Conservation (phyloP, 2,113 vertebrate genomes). For the Labrus mixtus region DNA sequence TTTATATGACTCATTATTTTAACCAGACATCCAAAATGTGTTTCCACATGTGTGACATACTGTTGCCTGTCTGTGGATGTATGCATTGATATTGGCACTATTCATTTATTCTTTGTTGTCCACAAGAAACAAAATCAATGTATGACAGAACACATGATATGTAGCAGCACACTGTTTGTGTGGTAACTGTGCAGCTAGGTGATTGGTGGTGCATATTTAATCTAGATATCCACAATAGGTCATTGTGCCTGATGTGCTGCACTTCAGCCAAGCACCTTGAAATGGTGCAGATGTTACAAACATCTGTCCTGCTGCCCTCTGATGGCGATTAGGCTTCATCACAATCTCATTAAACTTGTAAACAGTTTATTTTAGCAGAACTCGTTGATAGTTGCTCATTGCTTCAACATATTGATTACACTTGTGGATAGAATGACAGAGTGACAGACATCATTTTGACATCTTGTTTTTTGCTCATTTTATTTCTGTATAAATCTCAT, state of each 20-base stretch:
- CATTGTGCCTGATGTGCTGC: slow-evolving; percentile 22
- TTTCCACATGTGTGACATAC: neutral
- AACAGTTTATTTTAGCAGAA: neutral
- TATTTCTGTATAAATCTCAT: too few species aligned
- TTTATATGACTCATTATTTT: neutral
- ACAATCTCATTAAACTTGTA: slow-evolving; percentile 19
- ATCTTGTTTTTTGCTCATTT: neutral
- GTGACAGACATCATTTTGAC: neutral
- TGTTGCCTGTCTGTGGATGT: neutral
- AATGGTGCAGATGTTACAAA: slow-evolving; percentile 46
- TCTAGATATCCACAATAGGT: slow-evolving; percentile 34
- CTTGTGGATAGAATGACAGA: neutral
- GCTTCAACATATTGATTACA: neutral
- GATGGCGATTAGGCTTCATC: slow-evolving; percentile 15
- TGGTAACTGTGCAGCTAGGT: neutral
- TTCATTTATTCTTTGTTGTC: neutral
- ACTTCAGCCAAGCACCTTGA: slow-evolving; percentile 7
- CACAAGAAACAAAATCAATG: neutral
- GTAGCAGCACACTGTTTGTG: neutral
- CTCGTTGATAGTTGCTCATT: slow-evolving; percentile 10
- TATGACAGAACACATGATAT: neutral
- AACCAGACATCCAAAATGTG: too few species aligned
- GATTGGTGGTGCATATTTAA: slow-evolving; percentile 40
- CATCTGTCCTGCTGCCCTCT: slow-evolving; percentile 37
- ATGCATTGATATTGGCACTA: neutral